Base-by-base conservation (phyloP, 1,140 invertebrate genomes). In the Pararge aegeria region DNA sequence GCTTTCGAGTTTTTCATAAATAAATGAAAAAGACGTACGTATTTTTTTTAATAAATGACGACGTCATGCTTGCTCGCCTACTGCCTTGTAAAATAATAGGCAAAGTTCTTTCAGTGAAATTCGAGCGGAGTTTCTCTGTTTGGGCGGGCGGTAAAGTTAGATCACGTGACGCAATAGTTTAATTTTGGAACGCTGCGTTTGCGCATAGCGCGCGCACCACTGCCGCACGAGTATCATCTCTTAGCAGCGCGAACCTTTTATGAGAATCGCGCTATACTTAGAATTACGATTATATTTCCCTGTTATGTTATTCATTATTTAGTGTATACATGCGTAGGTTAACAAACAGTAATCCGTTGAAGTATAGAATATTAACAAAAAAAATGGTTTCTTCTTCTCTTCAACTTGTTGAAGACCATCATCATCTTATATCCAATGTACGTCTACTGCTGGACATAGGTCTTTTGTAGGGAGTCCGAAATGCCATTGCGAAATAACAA, bases 111-210 rank as follows among this genome's bases (percentile, higher is more conserved):
- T 50, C 64, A 75, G 66, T 89, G 87, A 85, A 89, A 89, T 82
- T 68, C 58, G 87, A 89, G 83, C 57, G 78, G 80, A 75, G 80
- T 89, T 87, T 87, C 84, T 89, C 83, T 80, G 82, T 89, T 89
- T 89, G 87, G 87, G 83, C 87, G 87, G 87, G 80, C 82, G 78
- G 30, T 12, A 12, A 62, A 65, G 69, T 75, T 68, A 55, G 73
- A 83, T 82, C 83, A 84, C 82, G 80, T 87, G 87, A 87, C 78
- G 73, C 73, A 65, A 68, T 19, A 64, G 68, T 70, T 84, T 87
- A 87, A 75, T 69, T 87, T 83, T 78, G 73, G 84, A 85, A 80
- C 79, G 73, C 70, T 77, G 78, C 80, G 81, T 77, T 74, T 78
- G 70, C 80, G 76, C 68, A 74, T 60, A 70, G 56, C 68, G 58